Evolutionary conservation across 2,888 invertebrate genomes (phyloP).

Genomic region (Altica lythri): DNA sequence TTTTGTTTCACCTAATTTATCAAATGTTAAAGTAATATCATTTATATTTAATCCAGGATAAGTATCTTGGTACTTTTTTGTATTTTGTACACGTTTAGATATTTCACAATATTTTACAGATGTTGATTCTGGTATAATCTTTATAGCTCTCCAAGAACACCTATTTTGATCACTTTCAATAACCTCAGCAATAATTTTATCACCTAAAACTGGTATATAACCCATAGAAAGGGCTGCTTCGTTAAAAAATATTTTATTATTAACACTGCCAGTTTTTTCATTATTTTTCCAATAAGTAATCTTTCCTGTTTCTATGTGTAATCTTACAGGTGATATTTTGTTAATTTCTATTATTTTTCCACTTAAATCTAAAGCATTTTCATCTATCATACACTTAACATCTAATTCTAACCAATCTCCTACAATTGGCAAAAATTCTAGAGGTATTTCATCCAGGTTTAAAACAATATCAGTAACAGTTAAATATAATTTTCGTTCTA

Average conservation of each 20-base stretch:
- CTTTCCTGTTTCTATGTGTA: slow-evolving; percentile 60
- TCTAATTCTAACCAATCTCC: slow-evolving; percentile 73
- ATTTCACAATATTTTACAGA: slow-evolving; percentile 24
- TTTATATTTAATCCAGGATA: slow-evolving; percentile 61
- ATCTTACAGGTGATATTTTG: slow-evolving; percentile 65
- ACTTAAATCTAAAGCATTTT: slow-evolving; percentile 58
- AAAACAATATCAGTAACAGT: slow-evolving; percentile 64
- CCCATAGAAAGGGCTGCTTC: slow-evolving; percentile 61
- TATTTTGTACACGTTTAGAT: slow-evolving; percentile 17
- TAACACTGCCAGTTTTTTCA: slow-evolving; percentile 62
- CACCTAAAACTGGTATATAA: slow-evolving; percentile 63
- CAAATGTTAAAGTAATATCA: slow-evolving; percentile 55
- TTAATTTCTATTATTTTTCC: slow-evolving; percentile 67
- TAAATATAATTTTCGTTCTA: slow-evolving; percentile 56
- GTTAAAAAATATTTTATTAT: slow-evolving; percentile 65
- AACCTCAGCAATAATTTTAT: slow-evolving; percentile 68
- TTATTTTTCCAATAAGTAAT: slow-evolving; percentile 56
- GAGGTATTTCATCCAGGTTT: slow-evolving; percentile 65
- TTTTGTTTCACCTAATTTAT: slow-evolving; percentile 55
- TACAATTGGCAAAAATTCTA: slow-evolving; percentile 68
- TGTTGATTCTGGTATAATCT: slow-evolving; percentile 51
- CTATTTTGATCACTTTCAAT: slow-evolving; percentile 73
- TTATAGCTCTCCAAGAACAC: slow-evolving; percentile 65
- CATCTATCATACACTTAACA: slow-evolving; percentile 67
- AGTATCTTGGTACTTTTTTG: slow-evolving; percentile 48